Evolutionary conservation across 2,888 invertebrate species (phyloP).

Genomic region (Acrobasis repandana): DNA sequence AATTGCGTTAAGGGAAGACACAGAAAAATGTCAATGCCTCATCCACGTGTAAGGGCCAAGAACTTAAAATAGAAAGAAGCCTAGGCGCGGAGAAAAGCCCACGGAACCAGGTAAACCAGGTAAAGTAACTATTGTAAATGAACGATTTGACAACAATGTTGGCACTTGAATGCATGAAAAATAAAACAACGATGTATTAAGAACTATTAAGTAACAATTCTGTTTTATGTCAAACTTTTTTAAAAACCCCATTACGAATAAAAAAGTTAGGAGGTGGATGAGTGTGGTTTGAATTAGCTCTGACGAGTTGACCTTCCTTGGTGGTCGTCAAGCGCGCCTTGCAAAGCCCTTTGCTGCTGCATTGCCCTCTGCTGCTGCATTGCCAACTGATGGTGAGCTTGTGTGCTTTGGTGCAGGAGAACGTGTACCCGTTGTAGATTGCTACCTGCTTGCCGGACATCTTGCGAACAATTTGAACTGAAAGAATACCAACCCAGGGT

Average conservation of each 20-base stretch:
- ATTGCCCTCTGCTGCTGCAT: conserved; percentile 4
- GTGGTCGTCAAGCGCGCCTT: conserved; percentile 21
- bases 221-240: no score
- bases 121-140: no score
- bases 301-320: conserved; percentile 3
- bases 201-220: no score
- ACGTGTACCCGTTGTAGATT: not conserved
- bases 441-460: conserved; percentile 7
- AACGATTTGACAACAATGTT: no score
- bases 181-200: conserved; percentile 29
- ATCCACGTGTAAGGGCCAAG: no score
- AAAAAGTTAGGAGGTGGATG: conserved; percentile 23
- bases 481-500: conserved; percentile 23
- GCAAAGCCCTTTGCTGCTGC: conserved; percentile 17
- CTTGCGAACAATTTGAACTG: not conserved
- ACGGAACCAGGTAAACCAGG: no score
- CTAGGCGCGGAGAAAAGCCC: no score
- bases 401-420: conserved; percentile 3
- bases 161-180: no score
- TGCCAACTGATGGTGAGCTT: not conserved
- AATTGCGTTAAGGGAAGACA: no score
- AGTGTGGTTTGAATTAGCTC: conserved; percentile 29
- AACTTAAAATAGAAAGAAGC: no score
- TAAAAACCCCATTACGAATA: conserved; percentile 25
- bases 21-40: no score